These are phyloP conservation scores for Irena cyanogastra DNA, from an alignment of 2,113 vertebrate species.

Conservation along the genomic window DNA sequence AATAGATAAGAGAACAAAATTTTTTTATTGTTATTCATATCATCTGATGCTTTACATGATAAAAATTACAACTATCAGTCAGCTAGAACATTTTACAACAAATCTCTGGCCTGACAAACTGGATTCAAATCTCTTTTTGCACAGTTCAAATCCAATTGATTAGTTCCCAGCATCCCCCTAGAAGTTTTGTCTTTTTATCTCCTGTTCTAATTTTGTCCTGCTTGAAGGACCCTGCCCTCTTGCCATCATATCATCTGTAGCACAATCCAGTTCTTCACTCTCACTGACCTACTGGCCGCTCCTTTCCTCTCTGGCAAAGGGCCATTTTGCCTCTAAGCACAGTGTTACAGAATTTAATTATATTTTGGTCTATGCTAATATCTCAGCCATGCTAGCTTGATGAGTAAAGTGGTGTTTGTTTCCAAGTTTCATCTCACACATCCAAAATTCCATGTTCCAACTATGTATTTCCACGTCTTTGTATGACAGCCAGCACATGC, in stretches of 20 bases:
- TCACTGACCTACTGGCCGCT: not conserved
- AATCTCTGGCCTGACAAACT: not conserved
- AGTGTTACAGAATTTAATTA: not conserved
- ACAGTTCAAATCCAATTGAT: not conserved
- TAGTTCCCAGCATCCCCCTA: not conserved
- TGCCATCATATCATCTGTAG: not conserved
- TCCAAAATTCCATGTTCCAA: not conserved
- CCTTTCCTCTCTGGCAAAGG: not conserved
- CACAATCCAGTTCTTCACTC: not conserved
- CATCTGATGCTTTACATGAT: not conserved
- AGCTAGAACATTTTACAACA: not conserved
- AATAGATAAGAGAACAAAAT: not conserved
- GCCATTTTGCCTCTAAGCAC: not conserved
- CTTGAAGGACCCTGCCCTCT: not conserved
- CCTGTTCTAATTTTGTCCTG: not conserved
- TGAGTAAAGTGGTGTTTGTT: not conserved
- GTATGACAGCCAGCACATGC: not conserved
- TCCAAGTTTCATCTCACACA: not conserved
- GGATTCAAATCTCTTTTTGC: not conserved
- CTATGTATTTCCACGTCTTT: not conserved
- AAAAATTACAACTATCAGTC: not conserved
- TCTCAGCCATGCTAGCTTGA: not conserved
- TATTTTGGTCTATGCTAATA: not conserved
- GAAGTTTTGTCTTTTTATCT: not conserved
- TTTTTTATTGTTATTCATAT: not conserved